A percentile compares a stretch with the other conserved stretches of the same genome.
Evolutionary conservation across 1,140 invertebrate genomes (phyloP).

Genomic region (Hylaeus volcanicus): DNA sequence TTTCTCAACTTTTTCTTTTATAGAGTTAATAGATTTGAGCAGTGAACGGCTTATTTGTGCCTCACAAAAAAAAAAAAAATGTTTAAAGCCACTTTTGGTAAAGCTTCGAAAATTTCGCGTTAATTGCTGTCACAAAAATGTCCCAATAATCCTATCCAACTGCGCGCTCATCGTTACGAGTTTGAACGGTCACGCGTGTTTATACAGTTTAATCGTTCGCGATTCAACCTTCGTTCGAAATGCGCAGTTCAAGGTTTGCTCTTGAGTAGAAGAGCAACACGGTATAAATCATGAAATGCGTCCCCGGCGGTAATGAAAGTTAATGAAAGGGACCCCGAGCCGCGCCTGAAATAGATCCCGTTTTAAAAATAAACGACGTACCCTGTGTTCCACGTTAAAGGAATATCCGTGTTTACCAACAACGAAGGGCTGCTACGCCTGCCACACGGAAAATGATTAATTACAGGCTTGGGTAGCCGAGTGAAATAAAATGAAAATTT

Average conservation of each 20-base stretch:
- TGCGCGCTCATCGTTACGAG: too few relatives aligned
- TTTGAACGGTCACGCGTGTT: background rate
- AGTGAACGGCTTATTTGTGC: too few relatives aligned
- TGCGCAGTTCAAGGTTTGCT: conserved; percentile 9
- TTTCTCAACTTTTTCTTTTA: too few relatives aligned
- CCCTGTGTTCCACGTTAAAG: conserved; percentile 34
- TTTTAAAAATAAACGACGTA: conserved; percentile 38
- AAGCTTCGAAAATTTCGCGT: background rate
- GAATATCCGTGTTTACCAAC: conserved; percentile 45
- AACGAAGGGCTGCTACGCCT: conserved; percentile 17
- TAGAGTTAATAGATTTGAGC: too few relatives aligned
- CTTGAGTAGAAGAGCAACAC: background rate
- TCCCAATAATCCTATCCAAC: too few relatives aligned
- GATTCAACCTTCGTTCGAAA: background rate
- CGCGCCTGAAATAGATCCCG: conserved; percentile 20
- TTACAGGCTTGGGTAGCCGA: conserved; percentile 53
- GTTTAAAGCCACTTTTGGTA: background rate
- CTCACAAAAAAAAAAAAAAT: too few relatives aligned
- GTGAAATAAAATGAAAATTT: conserved; percentile 62
- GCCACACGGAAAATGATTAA: conserved; percentile 56
- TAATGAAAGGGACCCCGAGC: conserved; percentile 21
- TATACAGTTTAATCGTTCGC: background rate
- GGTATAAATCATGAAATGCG: conserved; percentile 3
- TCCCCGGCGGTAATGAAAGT: conserved; percentile 21
- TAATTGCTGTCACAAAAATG: too few relatives aligned